Percentiles rank a stretch among this genome's conserved stretches.
Conservation (phyloP, 2,797 vertebrate species). For the Melanotaenia maccullochi region DNA sequence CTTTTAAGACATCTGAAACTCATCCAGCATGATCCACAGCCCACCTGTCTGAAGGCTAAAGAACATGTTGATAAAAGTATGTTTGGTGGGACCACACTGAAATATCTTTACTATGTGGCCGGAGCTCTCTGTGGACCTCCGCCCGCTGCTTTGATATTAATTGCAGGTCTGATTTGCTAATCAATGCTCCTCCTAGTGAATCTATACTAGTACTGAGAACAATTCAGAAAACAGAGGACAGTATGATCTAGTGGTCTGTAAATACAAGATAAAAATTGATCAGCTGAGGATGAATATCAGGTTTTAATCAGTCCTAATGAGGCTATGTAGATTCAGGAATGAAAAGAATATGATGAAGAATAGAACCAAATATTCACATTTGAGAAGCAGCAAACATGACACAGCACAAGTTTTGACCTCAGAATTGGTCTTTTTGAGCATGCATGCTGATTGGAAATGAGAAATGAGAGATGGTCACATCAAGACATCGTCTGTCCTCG, state of each 20-base stretch:
- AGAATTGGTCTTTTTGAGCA: background rate
- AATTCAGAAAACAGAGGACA: constrained; percentile 13
- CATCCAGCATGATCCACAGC: constrained; percentile 2
- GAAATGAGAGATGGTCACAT: constrained; percentile 44
- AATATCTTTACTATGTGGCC: constrained; percentile 31
- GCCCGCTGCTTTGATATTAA: constrained; percentile 66
- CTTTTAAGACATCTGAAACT: constrained; percentile 30
- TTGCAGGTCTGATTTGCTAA: constrained; percentile 72
- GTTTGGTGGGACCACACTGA: constrained; percentile 15
- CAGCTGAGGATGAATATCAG: constrained; percentile 43
- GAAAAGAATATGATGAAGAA: background rate
- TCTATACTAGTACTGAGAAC: constrained; percentile 43
- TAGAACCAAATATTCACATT: background rate
- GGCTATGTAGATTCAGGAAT: constrained; percentile 31
- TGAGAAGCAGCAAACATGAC: background rate
- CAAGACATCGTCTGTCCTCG: constrained; percentile 44
- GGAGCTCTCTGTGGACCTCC: constrained; percentile 38
- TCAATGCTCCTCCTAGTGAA: constrained; percentile 60
- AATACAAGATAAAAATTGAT: constrained; percentile 66
- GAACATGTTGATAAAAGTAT: constrained; percentile 14
- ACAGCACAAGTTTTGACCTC: background rate
- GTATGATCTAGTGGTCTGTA: constrained; percentile 47
- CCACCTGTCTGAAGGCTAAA: constrained; percentile 44
- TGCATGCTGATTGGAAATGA: constrained; percentile 10
- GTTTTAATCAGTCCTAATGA: constrained; percentile 34